Evolutionary conservation across 2,797 vertebrate species (phyloP).

Genomic region (Clamator glandarius): DNA sequence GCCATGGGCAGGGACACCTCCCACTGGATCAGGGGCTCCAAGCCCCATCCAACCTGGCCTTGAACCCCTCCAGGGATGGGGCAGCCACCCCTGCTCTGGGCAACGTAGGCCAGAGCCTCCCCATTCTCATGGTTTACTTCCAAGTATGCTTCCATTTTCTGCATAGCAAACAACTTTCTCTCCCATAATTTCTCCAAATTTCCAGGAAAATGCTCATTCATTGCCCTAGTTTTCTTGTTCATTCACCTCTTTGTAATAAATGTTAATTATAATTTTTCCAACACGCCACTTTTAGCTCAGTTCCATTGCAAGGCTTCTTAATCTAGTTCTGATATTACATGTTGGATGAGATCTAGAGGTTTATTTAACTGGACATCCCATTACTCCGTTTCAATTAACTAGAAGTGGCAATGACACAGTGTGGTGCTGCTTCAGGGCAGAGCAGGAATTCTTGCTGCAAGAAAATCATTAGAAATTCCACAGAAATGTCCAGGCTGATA

Average conservation of each 20-base stretch:
- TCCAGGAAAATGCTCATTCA: fast-evolving
- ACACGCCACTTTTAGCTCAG: background rate
- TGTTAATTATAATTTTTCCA: background rate
- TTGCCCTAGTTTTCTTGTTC: background rate
- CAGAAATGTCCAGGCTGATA: background rate
- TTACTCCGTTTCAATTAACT: background rate
- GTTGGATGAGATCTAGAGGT: background rate
- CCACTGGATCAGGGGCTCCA: too few species aligned
- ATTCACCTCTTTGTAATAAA: background rate
- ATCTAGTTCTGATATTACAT: background rate
- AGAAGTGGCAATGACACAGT: background rate
- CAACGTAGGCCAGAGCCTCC: too few species aligned
- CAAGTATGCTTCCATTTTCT: background rate
- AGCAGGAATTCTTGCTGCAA: background rate
- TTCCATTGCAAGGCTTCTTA: background rate
- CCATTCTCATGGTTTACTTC: background rate
- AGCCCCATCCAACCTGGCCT: too few species aligned
- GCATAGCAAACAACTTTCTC: background rate
- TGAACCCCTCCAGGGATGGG: too few species aligned
- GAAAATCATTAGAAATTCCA: background rate
- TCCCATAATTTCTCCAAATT: background rate
- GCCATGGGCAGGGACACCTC: too few species aligned
- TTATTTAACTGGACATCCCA: background rate
- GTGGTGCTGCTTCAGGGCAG: background rate
- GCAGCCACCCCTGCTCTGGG: too few species aligned